Base-by-base conservation (phyloP, 1,140 invertebrate genomes). In the Holotrichia oblita region DNA sequence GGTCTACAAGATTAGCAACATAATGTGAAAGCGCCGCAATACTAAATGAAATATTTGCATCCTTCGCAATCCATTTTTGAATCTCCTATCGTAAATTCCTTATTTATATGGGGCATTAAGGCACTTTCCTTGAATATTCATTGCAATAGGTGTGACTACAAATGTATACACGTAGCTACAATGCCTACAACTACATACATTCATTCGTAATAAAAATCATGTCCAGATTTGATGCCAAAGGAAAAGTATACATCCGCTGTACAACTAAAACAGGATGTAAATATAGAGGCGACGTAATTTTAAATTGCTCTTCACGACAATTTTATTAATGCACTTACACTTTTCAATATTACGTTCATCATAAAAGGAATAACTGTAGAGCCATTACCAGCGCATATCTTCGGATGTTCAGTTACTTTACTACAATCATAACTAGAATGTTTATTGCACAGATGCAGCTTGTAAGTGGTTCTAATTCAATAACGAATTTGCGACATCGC, bases 241-340 rank as follows among this genome's bases (percentile, higher is more conserved):
- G 22, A 69, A 69, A 69, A 27, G 27, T 69, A 69, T 20, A 69
- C 22, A 69, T 69, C 61, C 61, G 61, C 61, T 69, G 8, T 27
- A 69, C 27, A 69, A 69, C 8, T 69, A 22, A 69, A 69, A 22
- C 61, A 69, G 61, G 61, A 69, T 69, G 61, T 69, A 69, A 69
- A 14, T 69, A 22, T 12, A 69, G 12, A 55, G 12, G 20, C 22
- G 24, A 24, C 12, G 61, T 69, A 69, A 24, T 69, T 69, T 69
- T 69, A 69, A 69, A 69, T 69, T 69, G 9, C 61, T 22, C 61
- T 61, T 69, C 22, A 69, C 9, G 22, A 27, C 22, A 69, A 22
- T 20, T 69, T 69, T 69, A 69, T 69, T 69, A 69, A 69, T 27
- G 22, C 22, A 69, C 22, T 69, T 69, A 69, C 22, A 69, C 22